Percentiles rank a stretch among this genome's conserved stretches.
These are phyloP conservation scores for Nematopogon swammerdamellus DNA, from an alignment of 2,888 invertebrate genomes.

Conservation along the genomic window DNA sequence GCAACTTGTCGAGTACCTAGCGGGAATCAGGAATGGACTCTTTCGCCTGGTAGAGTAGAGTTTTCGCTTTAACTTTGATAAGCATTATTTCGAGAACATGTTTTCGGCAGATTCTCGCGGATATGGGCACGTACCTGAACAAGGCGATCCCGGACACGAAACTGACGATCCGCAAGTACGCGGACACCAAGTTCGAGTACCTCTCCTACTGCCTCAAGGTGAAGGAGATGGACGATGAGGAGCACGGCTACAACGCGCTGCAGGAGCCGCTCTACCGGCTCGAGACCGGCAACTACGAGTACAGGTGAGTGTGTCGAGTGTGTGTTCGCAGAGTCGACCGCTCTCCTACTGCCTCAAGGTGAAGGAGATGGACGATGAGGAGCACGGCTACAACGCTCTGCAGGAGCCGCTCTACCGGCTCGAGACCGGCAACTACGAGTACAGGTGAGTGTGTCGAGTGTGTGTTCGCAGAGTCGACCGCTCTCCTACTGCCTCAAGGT, in stretches of 20 bases:
- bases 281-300: conserved; percentile 99
- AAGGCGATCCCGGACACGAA: conserved; percentile 99
- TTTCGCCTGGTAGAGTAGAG: too few species aligned
- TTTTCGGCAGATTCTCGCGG: conserved; percentile 84
- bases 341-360: conserved; percentile 98
- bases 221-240: conserved; percentile 99
- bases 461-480: too few species aligned
- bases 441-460: conserved; percentile 73
- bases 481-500: conserved; percentile 98
- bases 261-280: conserved; percentile 97
- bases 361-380: conserved; percentile 99
- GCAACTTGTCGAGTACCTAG: too few species aligned
- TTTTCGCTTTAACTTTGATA: too few species aligned
- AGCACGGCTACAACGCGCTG: conserved; percentile 86
- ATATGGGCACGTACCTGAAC: conserved; percentile 94
- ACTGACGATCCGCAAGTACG: conserved; percentile 95
- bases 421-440: conserved; percentile 99
- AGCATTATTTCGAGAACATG: too few species aligned
- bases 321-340: too few species aligned
- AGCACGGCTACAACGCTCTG: conserved; percentile 86
- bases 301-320: conserved; percentile 73
- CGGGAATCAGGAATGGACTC: too few species aligned
- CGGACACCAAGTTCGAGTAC: conserved; percentile 99
- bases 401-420: conserved; percentile 97
- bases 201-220: conserved; percentile 98